A percentile compares a stretch with the other conserved stretches of the same genome.
phyloP scores from a whole-genome alignment of 92 coral and sea anemone species.

The Zoanthus solanderi region DNA sequence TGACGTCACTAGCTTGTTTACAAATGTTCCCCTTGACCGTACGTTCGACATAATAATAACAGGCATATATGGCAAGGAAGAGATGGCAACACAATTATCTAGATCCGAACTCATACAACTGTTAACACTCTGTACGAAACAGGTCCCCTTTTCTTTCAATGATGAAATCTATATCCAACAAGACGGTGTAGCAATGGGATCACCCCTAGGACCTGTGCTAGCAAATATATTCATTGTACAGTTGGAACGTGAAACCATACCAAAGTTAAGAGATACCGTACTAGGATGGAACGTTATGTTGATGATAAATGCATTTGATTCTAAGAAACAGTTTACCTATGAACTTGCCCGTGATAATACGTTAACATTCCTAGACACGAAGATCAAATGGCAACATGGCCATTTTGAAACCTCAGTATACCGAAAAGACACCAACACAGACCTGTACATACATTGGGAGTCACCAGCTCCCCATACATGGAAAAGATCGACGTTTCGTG shows the following conservation, averaged over 20 bases:
- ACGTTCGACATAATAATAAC: neutral
- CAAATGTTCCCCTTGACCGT: neutral
- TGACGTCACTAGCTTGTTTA: neutral
- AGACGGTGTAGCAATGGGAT: slow-evolving; percentile 40
- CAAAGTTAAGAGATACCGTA: neutral
- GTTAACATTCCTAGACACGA: neutral
- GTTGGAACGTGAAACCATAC: neutral
- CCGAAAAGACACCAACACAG: neutral
- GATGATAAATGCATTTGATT: slow-evolving; percentile 14
- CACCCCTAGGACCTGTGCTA: neutral
- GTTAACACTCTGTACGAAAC: neutral
- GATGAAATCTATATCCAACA: neutral
- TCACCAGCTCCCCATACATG: neutral
- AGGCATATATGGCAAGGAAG: neutral
- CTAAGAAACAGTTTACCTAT: neutral
- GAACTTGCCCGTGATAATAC: slow-evolving; percentile 18
- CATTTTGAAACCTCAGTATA: neutral
- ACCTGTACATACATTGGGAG: slow-evolving; percentile 28
- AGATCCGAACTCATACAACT: neutral
- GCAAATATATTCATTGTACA: neutral
- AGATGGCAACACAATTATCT: neutral
- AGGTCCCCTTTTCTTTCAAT: slow-evolving; percentile 16
- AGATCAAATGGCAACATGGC: neutral
- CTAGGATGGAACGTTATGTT: neutral
- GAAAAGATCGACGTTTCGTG: neutral